Evolutionary conservation across 2,113 vertebrate genomes (phyloP).

Genomic region (Coreoperca whiteheadi): DNA sequence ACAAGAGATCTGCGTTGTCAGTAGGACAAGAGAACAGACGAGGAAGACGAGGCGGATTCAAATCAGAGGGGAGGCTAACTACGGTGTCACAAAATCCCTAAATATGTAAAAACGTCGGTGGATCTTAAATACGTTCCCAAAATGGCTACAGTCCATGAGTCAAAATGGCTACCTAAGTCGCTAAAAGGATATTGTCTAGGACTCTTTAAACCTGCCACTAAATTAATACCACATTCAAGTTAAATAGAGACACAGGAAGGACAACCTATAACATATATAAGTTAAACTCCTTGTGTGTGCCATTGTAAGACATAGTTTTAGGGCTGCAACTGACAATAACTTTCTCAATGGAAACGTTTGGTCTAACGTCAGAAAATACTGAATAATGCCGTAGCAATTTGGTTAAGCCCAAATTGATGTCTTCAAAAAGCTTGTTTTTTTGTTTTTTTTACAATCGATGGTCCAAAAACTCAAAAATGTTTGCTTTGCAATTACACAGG

Average conservation of each 20-base stretch:
- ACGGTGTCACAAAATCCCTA: background rate
- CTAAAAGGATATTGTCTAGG: background rate
- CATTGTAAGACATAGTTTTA: no score
- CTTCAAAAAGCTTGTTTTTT: no score
- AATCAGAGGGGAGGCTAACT: background rate
- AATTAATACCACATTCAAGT: background rate
- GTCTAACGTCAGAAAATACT: no score
- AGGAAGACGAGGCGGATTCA: background rate
- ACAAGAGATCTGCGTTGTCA: background rate
- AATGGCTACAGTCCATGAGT: constrained; percentile 1
- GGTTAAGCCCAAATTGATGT: no score
- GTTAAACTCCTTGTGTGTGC: background rate
- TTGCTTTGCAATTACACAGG: no score
- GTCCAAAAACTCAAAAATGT: no score
- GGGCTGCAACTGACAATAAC: no score
- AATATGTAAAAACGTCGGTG: background rate
- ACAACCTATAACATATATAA: background rate
- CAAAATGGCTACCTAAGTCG: background rate
- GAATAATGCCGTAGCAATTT: no score
- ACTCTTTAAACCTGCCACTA: background rate
- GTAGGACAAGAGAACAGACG: background rate
- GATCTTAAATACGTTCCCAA: background rate
- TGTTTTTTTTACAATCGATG: no score
- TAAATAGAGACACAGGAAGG: background rate
- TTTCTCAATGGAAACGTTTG: no score